Evolutionary conservation across 2,797 vertebrate species (phyloP).

Genomic region (Phyllotis vaccarum): DNA sequence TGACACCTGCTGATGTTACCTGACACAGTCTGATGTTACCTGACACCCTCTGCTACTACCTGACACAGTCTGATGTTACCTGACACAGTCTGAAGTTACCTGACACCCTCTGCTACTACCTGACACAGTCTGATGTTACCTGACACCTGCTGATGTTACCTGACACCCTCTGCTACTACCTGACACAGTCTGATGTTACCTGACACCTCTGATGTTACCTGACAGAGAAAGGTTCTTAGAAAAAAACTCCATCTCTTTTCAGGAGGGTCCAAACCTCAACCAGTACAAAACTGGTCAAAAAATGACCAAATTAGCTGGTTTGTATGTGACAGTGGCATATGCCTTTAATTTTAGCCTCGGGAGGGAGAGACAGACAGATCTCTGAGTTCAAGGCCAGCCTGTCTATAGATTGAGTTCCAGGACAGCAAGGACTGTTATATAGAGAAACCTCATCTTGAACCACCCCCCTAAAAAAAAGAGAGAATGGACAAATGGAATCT

Average conservation of each 20-base stretch:
- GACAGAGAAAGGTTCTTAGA: neutral
- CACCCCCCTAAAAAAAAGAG: too few relatives aligned
- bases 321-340: too few relatives aligned
- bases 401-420: too few relatives aligned
- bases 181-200: neutral
- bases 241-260: conserved; percentile 22
- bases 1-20: neutral
- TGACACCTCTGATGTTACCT: neutral
- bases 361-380: too few relatives aligned
- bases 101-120: neutral
- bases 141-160: too few relatives aligned
- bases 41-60: neutral
- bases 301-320: neutral
- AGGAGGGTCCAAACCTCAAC: conserved; percentile 47
- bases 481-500: neutral
- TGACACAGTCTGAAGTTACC: neutral
- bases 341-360: too few relatives aligned
- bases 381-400: too few relatives aligned
- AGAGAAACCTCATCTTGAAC: too few relatives aligned
- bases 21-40: neutral
- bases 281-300: conserved; percentile 46
- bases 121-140: neutral
- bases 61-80: neutral
- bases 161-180: neutral
- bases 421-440: too few relatives aligned